Percentiles rank a stretch among this genome's conserved stretches.
phyloP scores from a whole-genome alignment of 2,797 vertebrate genomes.

The Pogonophryne albipinna region DNA sequence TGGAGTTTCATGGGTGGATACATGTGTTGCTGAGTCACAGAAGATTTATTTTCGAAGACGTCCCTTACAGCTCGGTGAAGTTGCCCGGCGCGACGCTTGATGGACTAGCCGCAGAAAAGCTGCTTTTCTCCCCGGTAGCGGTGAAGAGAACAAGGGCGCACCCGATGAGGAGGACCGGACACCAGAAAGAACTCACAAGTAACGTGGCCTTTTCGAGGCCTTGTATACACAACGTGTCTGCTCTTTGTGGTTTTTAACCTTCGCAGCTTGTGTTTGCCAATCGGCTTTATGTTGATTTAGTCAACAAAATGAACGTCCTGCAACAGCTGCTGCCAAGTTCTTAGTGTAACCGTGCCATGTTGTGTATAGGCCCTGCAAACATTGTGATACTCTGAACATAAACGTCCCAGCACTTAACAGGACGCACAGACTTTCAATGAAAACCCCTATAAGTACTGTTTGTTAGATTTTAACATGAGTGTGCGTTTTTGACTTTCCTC shows the following conservation, averaged over 20 bases:
- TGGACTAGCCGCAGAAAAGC: conserved; percentile 73
- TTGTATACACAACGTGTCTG: conserved; percentile 15
- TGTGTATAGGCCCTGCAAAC: conserved; percentile 65
- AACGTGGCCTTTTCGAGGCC: conserved; percentile 66
- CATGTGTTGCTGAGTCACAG: conserved; percentile 67
- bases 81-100: conserved; percentile 48
- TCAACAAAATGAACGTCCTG: conserved; percentile 65
- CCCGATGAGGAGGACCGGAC: conserved; percentile 73
- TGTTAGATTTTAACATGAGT: conserved; percentile 51
- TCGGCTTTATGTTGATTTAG: conserved; percentile 34
- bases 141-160: conserved; percentile 80
- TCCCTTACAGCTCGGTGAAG: conserved; percentile 28
- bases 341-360: conserved; percentile 67
- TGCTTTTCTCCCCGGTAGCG: conserved; percentile 65
- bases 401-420: conserved; percentile 47
- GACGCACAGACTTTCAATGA: conserved; percentile 42
- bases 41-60: conserved; percentile 30
- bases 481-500: conserved; percentile 49
- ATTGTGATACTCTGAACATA: conserved; percentile 65
- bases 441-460: conserved; percentile 21
- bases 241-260: conserved; percentile 9
- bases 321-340: conserved; percentile 68
- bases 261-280: conserved; percentile 21
- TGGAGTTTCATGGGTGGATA: conserved; percentile 67
- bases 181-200: conserved; percentile 70